Conservation (phyloP, 30 jellyfish, hydroid and myxozoan genomes). For the Nemopilema nomurai region DNA sequence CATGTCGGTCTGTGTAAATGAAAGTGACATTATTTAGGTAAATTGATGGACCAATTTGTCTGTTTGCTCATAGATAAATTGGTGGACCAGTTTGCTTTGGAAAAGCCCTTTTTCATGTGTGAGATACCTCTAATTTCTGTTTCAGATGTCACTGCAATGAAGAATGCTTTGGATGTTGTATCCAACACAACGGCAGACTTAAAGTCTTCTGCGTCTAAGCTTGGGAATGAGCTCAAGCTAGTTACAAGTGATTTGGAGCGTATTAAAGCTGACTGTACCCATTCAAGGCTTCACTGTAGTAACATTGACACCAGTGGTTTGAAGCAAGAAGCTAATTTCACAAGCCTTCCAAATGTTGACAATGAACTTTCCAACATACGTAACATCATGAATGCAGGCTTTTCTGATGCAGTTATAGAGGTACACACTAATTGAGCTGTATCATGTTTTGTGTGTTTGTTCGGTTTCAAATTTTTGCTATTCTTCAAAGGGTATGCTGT, state of each 20-base stretch:
- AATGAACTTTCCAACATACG: slow-evolving; percentile 50
- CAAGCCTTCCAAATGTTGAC: slow-evolving; percentile 71
- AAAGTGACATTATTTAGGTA: too few relatives aligned
- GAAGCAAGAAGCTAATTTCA: slow-evolving; percentile 62
- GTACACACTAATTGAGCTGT: slow-evolving; percentile 13
- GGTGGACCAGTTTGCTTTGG: too few relatives aligned
- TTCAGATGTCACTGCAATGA: slow-evolving; percentile 62
- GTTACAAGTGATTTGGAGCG: slow-evolving; percentile 31
- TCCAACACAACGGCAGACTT: slow-evolving; percentile 37
- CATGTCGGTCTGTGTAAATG: too few relatives aligned
- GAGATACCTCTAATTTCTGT: too few relatives aligned
- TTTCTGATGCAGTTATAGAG: slow-evolving; percentile 62
- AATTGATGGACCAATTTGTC: too few relatives aligned
- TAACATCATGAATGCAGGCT: slow-evolving; percentile 37
- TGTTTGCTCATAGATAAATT: too few relatives aligned
- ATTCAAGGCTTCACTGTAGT: slow-evolving; percentile 25
- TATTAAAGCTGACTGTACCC: slow-evolving; percentile 16
- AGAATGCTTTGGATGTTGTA: slow-evolving; percentile 40
- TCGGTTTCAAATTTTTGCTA: background rate
- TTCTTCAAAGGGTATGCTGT: too few relatives aligned
- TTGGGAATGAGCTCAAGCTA: slow-evolving; percentile 24
- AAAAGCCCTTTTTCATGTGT: too few relatives aligned
- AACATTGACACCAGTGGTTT: slow-evolving; percentile 34
- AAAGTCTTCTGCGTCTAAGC: slow-evolving; percentile 20
- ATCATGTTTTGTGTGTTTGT: background rate